phyloP scores from a whole-genome alignment of 2,113 vertebrate species.

The Orthonyx spaldingii region DNA sequence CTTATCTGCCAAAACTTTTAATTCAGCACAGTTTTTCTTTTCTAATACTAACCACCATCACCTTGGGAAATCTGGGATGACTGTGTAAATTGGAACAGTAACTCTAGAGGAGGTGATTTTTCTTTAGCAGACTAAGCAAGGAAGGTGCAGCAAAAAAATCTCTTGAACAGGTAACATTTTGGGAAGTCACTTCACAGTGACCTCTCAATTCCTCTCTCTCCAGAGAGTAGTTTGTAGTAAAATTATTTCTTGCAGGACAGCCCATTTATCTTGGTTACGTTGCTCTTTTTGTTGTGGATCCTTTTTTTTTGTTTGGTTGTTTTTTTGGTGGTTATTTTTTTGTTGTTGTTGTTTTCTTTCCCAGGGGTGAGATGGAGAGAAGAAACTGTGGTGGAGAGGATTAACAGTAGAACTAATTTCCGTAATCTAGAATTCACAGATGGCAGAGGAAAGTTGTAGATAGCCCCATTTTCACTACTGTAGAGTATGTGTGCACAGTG shows the following conservation, averaged over 20 bases:
- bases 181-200: neutral
- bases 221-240: neutral
- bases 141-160: neutral
- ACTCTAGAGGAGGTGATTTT: neutral
- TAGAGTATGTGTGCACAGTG: accelerated
- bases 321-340: neutral
- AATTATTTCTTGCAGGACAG: neutral
- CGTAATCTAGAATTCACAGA: neutral
- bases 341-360: neutral
- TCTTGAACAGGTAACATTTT: neutral
- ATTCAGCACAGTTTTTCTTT: neutral
- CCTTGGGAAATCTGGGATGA: neutral
- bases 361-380: neutral
- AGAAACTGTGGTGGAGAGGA: neutral
- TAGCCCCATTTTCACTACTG: neutral
- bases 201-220: neutral
- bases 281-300: neutral
- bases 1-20: neutral
- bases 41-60: neutral
- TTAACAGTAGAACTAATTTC: neutral
- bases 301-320: neutral
- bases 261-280: neutral
- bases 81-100: neutral
- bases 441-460: neutral
- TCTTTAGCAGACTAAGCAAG: neutral